Conservation (phyloP, 2,888 invertebrate genomes). For the Cordilura impudica region DNA sequence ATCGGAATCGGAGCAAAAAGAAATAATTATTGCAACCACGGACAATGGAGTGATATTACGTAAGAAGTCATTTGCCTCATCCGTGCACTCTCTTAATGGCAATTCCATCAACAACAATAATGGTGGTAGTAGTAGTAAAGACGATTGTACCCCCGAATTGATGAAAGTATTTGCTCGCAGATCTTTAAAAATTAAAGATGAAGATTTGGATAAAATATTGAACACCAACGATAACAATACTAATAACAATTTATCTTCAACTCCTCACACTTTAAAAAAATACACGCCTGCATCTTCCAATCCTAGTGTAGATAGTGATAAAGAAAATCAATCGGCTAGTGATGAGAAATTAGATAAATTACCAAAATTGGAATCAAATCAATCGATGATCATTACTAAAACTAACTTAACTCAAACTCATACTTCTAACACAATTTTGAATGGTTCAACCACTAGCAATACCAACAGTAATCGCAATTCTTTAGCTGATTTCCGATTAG, state of each 20-base stretch:
- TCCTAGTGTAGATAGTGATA: slow-evolving; percentile 82
- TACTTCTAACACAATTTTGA: neutral
- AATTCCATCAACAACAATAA: slow-evolving; percentile 28
- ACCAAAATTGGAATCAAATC: slow-evolving; percentile 70
- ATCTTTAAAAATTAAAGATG: slow-evolving; percentile 89
- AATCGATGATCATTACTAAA: slow-evolving; percentile 55
- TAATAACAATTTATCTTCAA: slow-evolving; percentile 20
- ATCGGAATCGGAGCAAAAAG: slow-evolving; percentile 51
- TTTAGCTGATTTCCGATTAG: slow-evolving; percentile 72
- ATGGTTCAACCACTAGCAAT: slow-evolving; percentile 31
- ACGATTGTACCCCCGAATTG: slow-evolving; percentile 86
- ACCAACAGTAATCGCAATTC: slow-evolving; percentile 71
- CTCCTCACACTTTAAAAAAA: slow-evolving; percentile 24
- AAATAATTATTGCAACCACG: slow-evolving; percentile 7
- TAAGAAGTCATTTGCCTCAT: slow-evolving; percentile 75
- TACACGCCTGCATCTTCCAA: slow-evolving; percentile 63
- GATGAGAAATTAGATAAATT: slow-evolving; percentile 78
- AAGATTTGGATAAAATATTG: slow-evolving; percentile 78
- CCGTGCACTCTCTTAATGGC: slow-evolving; percentile 56
- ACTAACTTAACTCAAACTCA: neutral
- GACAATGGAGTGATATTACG: slow-evolving; percentile 72
- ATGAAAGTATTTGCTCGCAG: slow-evolving; percentile 90
- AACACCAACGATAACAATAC: slow-evolving; percentile 19
- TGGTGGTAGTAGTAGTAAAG: slow-evolving; percentile 42
- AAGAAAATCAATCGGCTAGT: slow-evolving; percentile 83